A percentile compares a stretch with the other conserved stretches of the same genome.
Conservation (phyloP, 2,888 invertebrate genomes). For the Sphaeridia pumilis region DNA sequence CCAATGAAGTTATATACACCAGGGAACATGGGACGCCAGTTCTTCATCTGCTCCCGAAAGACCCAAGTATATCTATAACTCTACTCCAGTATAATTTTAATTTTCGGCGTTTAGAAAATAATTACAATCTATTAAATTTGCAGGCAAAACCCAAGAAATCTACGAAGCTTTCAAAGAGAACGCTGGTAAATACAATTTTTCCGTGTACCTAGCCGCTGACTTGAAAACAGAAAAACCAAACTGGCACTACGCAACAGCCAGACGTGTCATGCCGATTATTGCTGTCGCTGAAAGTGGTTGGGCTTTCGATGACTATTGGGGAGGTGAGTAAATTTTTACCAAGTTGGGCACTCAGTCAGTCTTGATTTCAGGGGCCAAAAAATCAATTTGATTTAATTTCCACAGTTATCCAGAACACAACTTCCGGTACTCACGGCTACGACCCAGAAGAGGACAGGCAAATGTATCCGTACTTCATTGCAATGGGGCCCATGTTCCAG, state of each 20-base stretch:
- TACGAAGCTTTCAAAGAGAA: slow-evolving; percentile 42
- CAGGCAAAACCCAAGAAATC: background rate
- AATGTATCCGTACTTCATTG: slow-evolving; percentile 3
- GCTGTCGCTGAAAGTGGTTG: slow-evolving; percentile 52
- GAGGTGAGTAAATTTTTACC: no score
- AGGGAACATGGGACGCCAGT: slow-evolving; percentile 48
- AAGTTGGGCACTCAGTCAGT: no score
- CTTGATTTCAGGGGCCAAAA: no score
- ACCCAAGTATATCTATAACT: slow-evolving; percentile 43
- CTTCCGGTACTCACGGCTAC: background rate
- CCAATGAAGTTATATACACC: slow-evolving; percentile 39
- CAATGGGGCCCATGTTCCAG: background rate
- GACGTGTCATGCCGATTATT: slow-evolving; percentile 51
- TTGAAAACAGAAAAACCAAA: slow-evolving; percentile 41
- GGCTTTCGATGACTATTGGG: slow-evolving; percentile 45
- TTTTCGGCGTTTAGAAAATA: no score
- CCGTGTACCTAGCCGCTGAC: slow-evolving; percentile 46
- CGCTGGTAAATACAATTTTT: slow-evolving; percentile 40
- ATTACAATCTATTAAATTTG: no score
- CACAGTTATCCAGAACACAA: no score
- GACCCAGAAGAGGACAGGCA: background rate
- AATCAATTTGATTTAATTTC: no score
- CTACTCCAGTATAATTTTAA: background rate
- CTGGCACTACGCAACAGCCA: slow-evolving; percentile 53
- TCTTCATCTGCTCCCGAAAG: slow-evolving; percentile 49